phyloP scores from a whole-genome alignment of 2,888 invertebrate genomes.

The Plebejus argus region DNA sequence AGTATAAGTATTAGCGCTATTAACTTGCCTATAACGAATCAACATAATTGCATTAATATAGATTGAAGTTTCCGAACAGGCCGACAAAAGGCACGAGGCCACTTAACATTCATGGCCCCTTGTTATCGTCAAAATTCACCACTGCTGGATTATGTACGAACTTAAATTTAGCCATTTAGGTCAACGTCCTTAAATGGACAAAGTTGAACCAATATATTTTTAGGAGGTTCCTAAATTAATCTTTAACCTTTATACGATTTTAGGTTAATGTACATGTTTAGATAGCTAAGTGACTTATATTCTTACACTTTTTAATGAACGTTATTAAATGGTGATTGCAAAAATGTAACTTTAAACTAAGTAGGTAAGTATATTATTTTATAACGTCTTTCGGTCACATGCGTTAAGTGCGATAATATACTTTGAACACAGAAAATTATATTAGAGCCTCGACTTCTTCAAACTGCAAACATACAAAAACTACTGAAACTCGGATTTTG shows the following conservation, averaged over 20 bases:
- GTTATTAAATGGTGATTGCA: too few relatives aligned
- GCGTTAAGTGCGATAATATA: too few relatives aligned
- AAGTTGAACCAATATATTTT: neutral
- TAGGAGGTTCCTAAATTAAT: neutral
- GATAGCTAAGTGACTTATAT: neutral
- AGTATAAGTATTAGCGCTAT: neutral
- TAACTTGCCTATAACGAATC: neutral
- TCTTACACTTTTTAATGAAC: too few relatives aligned
- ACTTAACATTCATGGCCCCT: constrained; percentile 19
- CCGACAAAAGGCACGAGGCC: neutral
- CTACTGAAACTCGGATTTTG: too few relatives aligned
- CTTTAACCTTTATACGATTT: neutral
- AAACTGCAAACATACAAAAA: too few relatives aligned
- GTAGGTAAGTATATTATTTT: too few relatives aligned
- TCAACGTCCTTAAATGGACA: constrained; percentile 2
- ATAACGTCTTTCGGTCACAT: too few relatives aligned
- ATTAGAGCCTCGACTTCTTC: too few relatives aligned
- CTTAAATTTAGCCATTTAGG: constrained; percentile 8
- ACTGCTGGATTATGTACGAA: neutral
- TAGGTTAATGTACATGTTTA: neutral
- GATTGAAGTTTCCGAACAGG: neutral
- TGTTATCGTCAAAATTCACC: constrained; percentile 6
- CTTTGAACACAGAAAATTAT: too few relatives aligned
- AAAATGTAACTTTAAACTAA: too few relatives aligned
- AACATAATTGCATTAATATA: constrained; percentile 17